Conservation (phyloP, 2,797 vertebrate species). For the Crax fasciolata region DNA sequence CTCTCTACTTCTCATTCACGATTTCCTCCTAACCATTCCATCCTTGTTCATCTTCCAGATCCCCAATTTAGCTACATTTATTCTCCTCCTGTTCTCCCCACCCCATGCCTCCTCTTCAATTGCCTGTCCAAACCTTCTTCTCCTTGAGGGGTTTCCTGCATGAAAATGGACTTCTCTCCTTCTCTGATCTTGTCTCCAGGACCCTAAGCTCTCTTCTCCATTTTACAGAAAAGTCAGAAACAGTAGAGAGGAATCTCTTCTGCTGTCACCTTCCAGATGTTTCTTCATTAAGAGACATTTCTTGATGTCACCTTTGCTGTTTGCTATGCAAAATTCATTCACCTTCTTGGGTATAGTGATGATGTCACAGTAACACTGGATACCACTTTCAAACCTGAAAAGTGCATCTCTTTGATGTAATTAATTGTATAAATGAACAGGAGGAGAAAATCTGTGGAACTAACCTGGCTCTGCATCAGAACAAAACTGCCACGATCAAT, state of each 20-base stretch:
- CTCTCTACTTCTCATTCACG: not conserved
- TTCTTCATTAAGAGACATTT: not conserved
- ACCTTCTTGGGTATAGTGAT: not conserved
- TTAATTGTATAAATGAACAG: not conserved
- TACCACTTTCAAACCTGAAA: not conserved
- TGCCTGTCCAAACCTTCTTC: not conserved
- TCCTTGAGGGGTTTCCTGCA: not conserved
- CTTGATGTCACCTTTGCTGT: not conserved
- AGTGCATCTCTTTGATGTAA: not conserved
- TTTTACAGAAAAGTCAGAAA: not conserved
- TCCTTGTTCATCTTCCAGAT: not conserved
- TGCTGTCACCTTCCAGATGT: not conserved
- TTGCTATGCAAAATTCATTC: not conserved
- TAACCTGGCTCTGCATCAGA: not conserved
- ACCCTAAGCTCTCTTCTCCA: not conserved
- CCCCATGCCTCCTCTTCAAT: fast-evolving
- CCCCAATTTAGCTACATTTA: not conserved
- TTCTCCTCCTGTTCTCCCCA: not conserved
- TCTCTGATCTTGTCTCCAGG: fast-evolving
- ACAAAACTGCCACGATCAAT: not conserved
- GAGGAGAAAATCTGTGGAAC: not conserved
- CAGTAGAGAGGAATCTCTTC: not conserved
- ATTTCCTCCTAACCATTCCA: not conserved
- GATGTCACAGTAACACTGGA: not conserved
- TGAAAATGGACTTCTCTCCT: not conserved